phyloP scores from a whole-genome alignment of 1,140 invertebrate genomes.

The Solenopsis fugax region DNA sequence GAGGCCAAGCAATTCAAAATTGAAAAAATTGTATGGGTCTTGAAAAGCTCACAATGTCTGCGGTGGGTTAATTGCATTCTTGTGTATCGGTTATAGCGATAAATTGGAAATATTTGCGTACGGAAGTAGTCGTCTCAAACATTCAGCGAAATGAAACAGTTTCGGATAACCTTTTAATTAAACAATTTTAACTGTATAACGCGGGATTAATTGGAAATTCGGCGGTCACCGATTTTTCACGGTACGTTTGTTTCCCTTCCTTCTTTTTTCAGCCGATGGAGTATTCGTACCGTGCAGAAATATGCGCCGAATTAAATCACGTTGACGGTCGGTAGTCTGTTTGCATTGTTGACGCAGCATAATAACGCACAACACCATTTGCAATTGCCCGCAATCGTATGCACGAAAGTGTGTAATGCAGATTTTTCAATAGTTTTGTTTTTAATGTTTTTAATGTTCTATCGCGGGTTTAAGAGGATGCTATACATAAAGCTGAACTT shows the following conservation, averaged over 20 bases:
- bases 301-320: slow-evolving; percentile 23
- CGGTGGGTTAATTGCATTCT: not conserved
- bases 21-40: no score
- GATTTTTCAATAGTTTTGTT: slow-evolving; percentile 38
- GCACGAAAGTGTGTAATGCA: not conserved
- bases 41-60: no score
- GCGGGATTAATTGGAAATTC: slow-evolving; percentile 36
- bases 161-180: slow-evolving; percentile 49
- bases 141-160: slow-evolving; percentile 27
- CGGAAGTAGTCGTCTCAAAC: not conserved
- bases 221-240: not conserved
- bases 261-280: not conserved
- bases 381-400: slow-evolving; percentile 3
- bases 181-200: slow-evolving; percentile 38
- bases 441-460: slow-evolving; percentile 13
- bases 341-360: not conserved
- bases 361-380: slow-evolving; percentile 2
- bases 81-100: slow-evolving; percentile 1
- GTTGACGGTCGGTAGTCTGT: not conserved
- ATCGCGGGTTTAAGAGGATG: slow-evolving; percentile 43
- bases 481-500: no score
- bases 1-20: no score
- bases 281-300: not conserved
- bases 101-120: slow-evolving; percentile 36
- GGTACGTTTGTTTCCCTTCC: not conserved